phyloP scores from a whole-genome alignment of 2,113 vertebrate species.

The Brachyhypopomus gauderio region DNA sequence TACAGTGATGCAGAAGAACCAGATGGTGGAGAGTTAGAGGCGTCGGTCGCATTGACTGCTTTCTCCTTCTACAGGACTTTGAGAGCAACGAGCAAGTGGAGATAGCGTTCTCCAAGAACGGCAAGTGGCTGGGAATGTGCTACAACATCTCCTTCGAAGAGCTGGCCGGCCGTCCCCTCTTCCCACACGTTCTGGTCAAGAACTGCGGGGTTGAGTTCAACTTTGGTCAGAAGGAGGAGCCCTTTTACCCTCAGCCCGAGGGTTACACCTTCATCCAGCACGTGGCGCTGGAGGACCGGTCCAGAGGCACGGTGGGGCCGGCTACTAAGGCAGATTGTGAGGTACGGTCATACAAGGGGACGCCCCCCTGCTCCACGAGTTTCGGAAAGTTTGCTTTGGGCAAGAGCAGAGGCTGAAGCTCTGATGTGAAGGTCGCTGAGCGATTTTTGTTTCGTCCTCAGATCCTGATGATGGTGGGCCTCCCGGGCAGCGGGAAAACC shows the following conservation, averaged over 20 bases:
- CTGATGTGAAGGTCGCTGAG: too few species aligned
- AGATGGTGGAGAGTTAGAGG: constrained; percentile 34
- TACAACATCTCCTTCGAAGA: constrained; percentile 69
- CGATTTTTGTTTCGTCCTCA: constrained; percentile 43
- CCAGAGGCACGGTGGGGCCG: constrained; percentile 76
- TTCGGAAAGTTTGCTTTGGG: background rate
- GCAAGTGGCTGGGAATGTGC: constrained; percentile 75
- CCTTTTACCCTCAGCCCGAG: constrained; percentile 72
- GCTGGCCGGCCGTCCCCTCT: constrained; percentile 73
- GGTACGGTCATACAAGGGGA: constrained; percentile 61
- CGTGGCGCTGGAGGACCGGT: constrained; percentile 68
- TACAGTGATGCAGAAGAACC: too few species aligned
- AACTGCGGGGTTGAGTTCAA: constrained; percentile 85
- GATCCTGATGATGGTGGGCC: constrained; percentile 86
- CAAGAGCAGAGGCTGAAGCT: too few species aligned
- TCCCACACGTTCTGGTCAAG: constrained; percentile 82
- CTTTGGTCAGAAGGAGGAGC: constrained; percentile 77
- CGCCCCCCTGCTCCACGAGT: too few species aligned
- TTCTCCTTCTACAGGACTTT: constrained; percentile 71
- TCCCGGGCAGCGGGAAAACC: constrained; percentile 82
- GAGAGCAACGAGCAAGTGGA: constrained; percentile 78
- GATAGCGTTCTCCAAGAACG: constrained; percentile 82
- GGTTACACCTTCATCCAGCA: constrained; percentile 81
- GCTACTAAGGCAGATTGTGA: constrained; percentile 82
- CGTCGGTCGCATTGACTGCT: background rate